Conservation (phyloP, 2,888 invertebrate genomes). For the Cyaniris semiargus region DNA sequence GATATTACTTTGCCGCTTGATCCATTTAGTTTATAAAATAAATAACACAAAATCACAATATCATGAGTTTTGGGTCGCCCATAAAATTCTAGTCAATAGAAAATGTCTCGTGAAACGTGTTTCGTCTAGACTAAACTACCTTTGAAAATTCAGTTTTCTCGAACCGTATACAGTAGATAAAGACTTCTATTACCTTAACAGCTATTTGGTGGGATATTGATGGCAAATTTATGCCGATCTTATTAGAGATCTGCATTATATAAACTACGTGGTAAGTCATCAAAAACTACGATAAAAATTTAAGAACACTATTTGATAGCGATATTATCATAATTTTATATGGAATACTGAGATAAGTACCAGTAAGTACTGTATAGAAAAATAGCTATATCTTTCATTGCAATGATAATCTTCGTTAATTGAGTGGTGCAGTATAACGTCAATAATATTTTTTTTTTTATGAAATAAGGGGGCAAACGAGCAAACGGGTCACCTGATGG, state of each 20-base stretch:
- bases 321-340: too few species aligned
- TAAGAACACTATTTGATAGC: too few species aligned
- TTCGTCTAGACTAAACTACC: slow-evolving; percentile 14
- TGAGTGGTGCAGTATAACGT: too few species aligned
- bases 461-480: too few species aligned
- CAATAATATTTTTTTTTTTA: too few species aligned
- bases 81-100: neutral
- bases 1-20: neutral
- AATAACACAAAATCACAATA: neutral
- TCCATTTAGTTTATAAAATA: neutral
- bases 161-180: neutral
- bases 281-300: neutral
- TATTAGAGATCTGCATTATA: neutral
- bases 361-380: too few species aligned
- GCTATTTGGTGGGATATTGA: neutral
- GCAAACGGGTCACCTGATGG: too few species aligned
- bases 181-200: neutral
- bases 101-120: slow-evolving; percentile 2
- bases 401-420: too few species aligned
- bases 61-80: neutral
- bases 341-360: too few species aligned
- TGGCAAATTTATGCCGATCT: neutral
- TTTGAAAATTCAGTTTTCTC: neutral
- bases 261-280: neutral
- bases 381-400: too few species aligned